Percentiles rank a stretch among this genome's conserved stretches.
phyloP scores from a whole-genome alignment of 2,113 vertebrate species.

The Hemichromis elongatus region DNA sequence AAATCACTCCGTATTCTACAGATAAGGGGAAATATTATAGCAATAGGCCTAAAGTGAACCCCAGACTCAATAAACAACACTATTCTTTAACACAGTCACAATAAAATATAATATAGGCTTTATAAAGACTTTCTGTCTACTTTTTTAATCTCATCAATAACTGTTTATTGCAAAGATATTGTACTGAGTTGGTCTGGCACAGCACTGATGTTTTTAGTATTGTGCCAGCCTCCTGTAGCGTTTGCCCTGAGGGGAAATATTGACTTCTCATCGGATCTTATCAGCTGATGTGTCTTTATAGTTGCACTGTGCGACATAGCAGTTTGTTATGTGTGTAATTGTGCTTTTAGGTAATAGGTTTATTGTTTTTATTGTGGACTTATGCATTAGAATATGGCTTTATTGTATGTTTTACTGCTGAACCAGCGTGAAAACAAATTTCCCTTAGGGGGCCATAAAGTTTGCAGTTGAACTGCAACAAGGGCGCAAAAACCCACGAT shows the following conservation, averaged over 20 bases:
- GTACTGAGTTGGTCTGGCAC: neutral
- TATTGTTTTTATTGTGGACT: constrained; percentile 20
- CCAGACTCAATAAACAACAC: neutral
- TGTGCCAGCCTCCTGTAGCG: neutral
- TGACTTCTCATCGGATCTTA: neutral
- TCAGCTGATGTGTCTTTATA: constrained; percentile 1
- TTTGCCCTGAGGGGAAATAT: neutral
- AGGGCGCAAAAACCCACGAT: neutral
- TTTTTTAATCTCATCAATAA: neutral
- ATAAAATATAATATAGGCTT: neutral
- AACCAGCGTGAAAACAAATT: constrained; percentile 33
- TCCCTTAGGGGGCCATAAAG: constrained; percentile 28
- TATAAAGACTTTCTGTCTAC: neutral
- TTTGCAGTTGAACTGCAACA: constrained; percentile 16
- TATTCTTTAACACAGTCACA: neutral
- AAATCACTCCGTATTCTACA: neutral
- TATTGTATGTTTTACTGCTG: constrained; percentile 40
- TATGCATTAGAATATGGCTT: constrained; percentile 24
- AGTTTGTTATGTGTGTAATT: neutral
- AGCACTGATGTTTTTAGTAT: neutral
- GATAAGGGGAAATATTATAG: neutral
- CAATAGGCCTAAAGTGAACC: neutral
- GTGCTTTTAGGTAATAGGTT: constrained; percentile 29
- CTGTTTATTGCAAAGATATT: neutral
- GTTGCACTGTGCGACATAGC: neutral